These are phyloP conservation scores for Mythimna lalbum DNA, from an alignment of 2,888 invertebrate genomes.

Conservation along the genomic window DNA sequence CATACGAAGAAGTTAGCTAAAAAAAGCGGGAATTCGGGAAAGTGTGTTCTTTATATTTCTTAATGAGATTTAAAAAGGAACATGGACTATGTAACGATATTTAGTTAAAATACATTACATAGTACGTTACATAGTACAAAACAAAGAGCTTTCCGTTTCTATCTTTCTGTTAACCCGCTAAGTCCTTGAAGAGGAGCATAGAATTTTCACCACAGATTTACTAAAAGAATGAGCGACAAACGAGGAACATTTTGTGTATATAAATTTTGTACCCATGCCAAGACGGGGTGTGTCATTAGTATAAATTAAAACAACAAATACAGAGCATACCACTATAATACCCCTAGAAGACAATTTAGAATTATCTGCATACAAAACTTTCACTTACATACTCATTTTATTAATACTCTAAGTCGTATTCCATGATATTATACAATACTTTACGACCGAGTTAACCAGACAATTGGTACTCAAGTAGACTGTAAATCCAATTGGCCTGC, in stretches of 20 bases:
- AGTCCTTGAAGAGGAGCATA: background rate
- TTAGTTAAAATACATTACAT: too few species aligned
- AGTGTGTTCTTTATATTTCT: too few species aligned
- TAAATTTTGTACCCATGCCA: background rate
- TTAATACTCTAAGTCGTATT: conserved; percentile 25
- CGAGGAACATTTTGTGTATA: too few species aligned
- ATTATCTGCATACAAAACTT: conserved; percentile 39
- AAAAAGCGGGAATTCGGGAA: too few species aligned
- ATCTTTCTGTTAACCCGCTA: background rate
- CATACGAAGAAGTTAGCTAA: too few species aligned
- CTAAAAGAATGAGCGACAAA: background rate
- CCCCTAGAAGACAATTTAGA: conserved; percentile 36
- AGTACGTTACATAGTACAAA: too few species aligned
- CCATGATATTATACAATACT: background rate
- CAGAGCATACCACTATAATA: conserved; percentile 41
- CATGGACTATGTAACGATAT: too few species aligned
- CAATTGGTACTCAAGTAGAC: background rate
- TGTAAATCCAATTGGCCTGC: background rate
- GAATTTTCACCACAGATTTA: too few species aligned
- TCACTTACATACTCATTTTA: conserved; percentile 34
- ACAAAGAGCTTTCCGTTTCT: too few species aligned
- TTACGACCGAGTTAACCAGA: background rate
- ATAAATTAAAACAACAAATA: conserved; percentile 28
- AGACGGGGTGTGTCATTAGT: background rate
- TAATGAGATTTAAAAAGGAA: too few species aligned